Evolutionary conservation across 1,140 invertebrate species (phyloP), one percentile per base, ranked within the genome.

Genomic region (Hylaeus anthracinus): DNA sequence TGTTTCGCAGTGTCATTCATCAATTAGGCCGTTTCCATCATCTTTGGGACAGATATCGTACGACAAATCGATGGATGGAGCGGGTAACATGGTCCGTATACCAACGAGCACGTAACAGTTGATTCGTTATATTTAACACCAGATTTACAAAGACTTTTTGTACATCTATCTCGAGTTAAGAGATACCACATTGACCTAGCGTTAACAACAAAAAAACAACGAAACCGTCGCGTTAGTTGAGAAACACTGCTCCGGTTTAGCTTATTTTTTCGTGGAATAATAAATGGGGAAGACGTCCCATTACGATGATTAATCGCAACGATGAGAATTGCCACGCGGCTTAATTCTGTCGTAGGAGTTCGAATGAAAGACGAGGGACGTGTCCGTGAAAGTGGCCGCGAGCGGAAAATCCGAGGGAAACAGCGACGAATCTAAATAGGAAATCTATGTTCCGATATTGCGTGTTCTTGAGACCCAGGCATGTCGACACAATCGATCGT

Each of bases 391-490:
- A 58, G 63, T 56, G 26, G 65, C 3, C 3, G 2, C 8, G 14
- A 51, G 5, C 5, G 41, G 41, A 76, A 76, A 76, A 45, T 67
- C 15, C 14, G 53, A 53, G 65, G 64, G 15, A 76, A 76, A 55
- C 64, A 48, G 66, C 53, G 51, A 67, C 73, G 37, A 76, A 76
- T 76, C 73, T 67, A 76, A 76, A 76, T 76, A 66, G 51, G 53
- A 67, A 76, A 67, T 67, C 63, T 67, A 58, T 76, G 73, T 66
- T 43, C 41, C 73, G 14, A 67, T 76, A 76, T 76, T 76, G 73
- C 72, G 61, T 76, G 64, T 67, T 48, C 63, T 8, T n/a, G 41
- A 12, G 41, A 10, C 64, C 8, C 10, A 26, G 9, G 43, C 26
- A 67, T 67, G 64, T 58, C 53, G 53, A 10, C 63, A 58, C n/a